Evolutionary conservation across 2,797 vertebrate species (phyloP).

Genomic region (Toxotes lorentzi): DNA sequence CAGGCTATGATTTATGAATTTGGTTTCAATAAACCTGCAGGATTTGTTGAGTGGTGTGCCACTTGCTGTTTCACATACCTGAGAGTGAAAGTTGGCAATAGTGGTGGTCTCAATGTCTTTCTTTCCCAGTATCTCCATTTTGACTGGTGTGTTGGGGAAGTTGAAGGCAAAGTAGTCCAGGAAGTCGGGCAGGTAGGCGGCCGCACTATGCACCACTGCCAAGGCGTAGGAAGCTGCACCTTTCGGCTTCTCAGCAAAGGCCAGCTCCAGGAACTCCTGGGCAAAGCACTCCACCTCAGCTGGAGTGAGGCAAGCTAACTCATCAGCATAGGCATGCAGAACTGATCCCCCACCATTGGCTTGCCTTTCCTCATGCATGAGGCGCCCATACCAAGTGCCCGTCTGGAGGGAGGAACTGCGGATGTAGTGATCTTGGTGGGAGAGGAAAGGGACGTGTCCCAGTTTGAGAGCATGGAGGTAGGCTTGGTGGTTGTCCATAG

Average conservation of each 20-base stretch:
- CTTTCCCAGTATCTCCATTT: conserved; percentile 99
- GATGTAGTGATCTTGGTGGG: conserved; percentile 95
- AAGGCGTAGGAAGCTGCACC: conserved; percentile 93
- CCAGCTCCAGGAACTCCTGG: conserved; percentile 93
- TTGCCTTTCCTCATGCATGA: conserved; percentile 96
- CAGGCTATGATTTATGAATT: neutral
- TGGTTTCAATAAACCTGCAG: neutral
- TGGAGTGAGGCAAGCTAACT: conserved; percentile 93
- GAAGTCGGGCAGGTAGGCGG: conserved; percentile 97
- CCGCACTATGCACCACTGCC: conserved; percentile 95
- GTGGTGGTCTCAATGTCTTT: conserved; percentile 99
- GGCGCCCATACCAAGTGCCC: conserved; percentile 89
- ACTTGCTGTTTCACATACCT: conserved; percentile 84
- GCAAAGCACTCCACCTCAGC: conserved; percentile 94
- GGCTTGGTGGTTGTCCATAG: conserved; percentile 74
- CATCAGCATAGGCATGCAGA: conserved; percentile 97
- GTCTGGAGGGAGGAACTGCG: conserved; percentile 94
- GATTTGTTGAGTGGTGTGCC: neutral
- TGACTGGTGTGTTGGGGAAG: conserved; percentile 97
- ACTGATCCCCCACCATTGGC: conserved; percentile 95
- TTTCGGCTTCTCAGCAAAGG: conserved; percentile 92
- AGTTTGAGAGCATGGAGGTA: conserved; percentile 84
- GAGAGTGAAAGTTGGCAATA: conserved; percentile 97
- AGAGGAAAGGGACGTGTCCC: conserved; percentile 90
- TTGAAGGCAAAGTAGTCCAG: conserved; percentile 99